Percentiles rank a stretch among this genome's conserved stretches.
Evolutionary conservation across 1,140 invertebrate genomes (phyloP).

Genomic region (Danaus melanippus): DNA sequence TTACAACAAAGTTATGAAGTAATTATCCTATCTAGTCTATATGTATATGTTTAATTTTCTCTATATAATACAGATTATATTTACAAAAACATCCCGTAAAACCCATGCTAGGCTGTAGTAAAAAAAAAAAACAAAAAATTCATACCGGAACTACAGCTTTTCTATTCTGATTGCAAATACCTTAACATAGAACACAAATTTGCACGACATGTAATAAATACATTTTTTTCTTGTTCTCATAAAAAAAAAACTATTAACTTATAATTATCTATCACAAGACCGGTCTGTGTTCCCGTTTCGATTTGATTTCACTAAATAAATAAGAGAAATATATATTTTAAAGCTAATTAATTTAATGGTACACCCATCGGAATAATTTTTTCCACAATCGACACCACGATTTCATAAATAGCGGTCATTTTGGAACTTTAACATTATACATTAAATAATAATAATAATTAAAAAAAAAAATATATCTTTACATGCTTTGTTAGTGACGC

Average conservation of each 20-base stretch:
- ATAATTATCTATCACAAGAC: constrained; percentile 69
- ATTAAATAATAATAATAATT: constrained; percentile 1
- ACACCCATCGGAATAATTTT: neutral
- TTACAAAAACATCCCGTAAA: constrained; percentile 62
- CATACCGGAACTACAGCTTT: neutral
- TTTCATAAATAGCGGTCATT: no score
- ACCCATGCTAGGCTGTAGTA: constrained; percentile 43
- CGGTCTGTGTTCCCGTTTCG: constrained; percentile 54
- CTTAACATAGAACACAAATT: constrained; percentile 46
- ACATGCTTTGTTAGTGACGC: neutral
- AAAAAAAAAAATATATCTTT: neutral
- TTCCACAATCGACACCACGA: neutral
- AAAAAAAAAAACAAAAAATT: constrained; percentile 9
- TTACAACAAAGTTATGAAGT: constrained; percentile 66
- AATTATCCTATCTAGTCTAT: constrained; percentile 64
- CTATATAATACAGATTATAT: constrained; percentile 69
- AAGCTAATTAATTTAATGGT: constrained; percentile 34
- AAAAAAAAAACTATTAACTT: constrained; percentile 40
- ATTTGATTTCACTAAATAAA: constrained; percentile 22
- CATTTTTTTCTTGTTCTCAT: constrained; percentile 31
- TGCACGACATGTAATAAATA: constrained; percentile 50
- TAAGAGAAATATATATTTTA: constrained; percentile 37
- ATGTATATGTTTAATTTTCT: constrained; percentile 62
- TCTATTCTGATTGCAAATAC: constrained; percentile 16
- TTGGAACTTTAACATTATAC: neutral